Evolutionary conservation across 1,140 invertebrate species (phyloP).

Genomic region (Mizuhopecten yessoensis): DNA sequence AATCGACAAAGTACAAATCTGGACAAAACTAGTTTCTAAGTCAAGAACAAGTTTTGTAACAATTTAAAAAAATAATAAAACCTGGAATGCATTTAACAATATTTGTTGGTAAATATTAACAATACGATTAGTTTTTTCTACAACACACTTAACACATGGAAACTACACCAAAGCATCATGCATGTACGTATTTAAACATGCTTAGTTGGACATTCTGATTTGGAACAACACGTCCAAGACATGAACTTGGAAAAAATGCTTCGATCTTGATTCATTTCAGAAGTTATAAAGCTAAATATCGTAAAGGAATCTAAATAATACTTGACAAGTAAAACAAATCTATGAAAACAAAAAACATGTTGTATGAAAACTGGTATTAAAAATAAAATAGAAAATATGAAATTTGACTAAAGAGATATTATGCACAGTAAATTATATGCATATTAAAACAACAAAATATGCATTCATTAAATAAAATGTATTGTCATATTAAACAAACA

Average conservation of each 20-base stretch:
- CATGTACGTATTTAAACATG: not conserved
- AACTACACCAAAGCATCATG: not conserved
- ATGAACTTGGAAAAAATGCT: not conserved
- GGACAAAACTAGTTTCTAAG: not conserved
- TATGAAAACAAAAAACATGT: not conserved
- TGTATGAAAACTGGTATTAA: not conserved
- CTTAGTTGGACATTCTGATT: not conserved
- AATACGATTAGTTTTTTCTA: not conserved
- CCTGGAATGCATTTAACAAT: conserved; percentile 5
- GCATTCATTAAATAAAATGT: not conserved
- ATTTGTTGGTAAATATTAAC: not conserved
- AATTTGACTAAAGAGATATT: not conserved
- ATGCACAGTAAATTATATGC: not conserved
- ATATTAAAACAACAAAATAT: conserved; percentile 1
- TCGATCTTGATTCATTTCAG: not conserved
- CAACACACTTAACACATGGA: not conserved
- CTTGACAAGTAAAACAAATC: conserved; percentile 1
- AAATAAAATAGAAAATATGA: not conserved
- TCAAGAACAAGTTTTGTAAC: not conserved
- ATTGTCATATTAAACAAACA: not conserved
- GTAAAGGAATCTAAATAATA: not conserved
- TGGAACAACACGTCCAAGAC: not conserved
- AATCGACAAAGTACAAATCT: not conserved
- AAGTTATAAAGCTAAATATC: not conserved
- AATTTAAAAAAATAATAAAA: conserved; percentile 32